A percentile compares a stretch with the other conserved stretches of the same genome.
These are phyloP conservation scores for Nothocercus nigrocapillus DNA, from an alignment of 2,113 vertebrate genomes.

Conservation along the genomic window DNA sequence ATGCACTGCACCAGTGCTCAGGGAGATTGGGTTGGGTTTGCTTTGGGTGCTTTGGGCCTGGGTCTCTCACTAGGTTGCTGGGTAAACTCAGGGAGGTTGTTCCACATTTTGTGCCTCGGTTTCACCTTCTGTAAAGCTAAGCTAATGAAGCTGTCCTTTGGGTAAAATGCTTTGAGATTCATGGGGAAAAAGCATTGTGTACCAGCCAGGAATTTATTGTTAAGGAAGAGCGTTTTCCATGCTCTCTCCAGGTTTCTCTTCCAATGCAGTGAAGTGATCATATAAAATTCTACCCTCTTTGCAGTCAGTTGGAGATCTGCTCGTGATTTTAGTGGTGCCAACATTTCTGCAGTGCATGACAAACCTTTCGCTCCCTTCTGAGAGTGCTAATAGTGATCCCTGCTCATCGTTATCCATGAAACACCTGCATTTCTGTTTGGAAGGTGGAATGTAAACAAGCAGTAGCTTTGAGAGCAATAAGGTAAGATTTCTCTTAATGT, in stretches of 20 bases:
- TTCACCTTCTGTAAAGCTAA: conserved; percentile 1
- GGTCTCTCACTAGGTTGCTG: neutral
- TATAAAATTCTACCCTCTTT: neutral
- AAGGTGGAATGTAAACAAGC: neutral
- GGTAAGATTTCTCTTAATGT: conserved; percentile 1
- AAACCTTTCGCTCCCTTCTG: neutral
- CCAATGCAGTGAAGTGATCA: neutral
- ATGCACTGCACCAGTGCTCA: neutral
- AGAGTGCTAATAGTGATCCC: neutral
- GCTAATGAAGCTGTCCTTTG: neutral
- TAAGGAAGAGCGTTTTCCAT: neutral
- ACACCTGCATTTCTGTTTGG: neutral
- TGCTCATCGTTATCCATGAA: neutral
- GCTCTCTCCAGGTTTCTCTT: neutral
- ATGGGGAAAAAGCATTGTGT: neutral
- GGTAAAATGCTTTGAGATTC: neutral
- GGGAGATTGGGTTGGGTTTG: neutral
- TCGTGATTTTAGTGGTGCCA: neutral
- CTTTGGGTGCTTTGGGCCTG: neutral
- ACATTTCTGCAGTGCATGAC: neutral
- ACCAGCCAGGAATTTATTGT: neutral
- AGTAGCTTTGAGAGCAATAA: neutral
- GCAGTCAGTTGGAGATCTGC: neutral
- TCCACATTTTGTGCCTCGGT: neutral
- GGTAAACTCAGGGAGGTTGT: neutral